Evolutionary conservation across 2,888 invertebrate species (phyloP).

Genomic region (Candidula unifasciata): DNA sequence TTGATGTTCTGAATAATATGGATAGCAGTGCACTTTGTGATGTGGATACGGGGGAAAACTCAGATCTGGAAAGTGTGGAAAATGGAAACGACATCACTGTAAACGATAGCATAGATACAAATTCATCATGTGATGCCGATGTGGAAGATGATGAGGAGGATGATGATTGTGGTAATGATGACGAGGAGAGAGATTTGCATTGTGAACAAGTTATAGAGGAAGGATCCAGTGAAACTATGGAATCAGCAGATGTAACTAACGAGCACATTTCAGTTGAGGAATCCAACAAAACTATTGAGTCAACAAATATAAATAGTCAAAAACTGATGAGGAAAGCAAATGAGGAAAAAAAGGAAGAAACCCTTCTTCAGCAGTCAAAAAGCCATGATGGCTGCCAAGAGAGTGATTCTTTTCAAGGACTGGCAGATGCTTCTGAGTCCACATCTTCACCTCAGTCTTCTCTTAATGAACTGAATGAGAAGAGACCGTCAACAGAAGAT

Average conservation of each 20-base stretch:
- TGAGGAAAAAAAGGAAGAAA: no score
- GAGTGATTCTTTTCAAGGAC: background rate
- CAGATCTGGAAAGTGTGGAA: no score
- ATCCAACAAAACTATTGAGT: background rate
- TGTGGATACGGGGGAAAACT: background rate
- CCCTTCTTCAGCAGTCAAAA: background rate
- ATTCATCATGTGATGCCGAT: background rate
- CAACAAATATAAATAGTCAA: background rate
- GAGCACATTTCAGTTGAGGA: background rate
- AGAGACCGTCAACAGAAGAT: background rate
- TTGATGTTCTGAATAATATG: no score
- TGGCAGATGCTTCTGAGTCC: no score
- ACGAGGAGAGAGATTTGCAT: background rate
- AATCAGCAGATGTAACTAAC: background rate
- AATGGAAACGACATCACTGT: background rate
- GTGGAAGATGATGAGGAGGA: background rate
- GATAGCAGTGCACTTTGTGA: background rate
- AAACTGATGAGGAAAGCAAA: no score
- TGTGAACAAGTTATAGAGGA: background rate
- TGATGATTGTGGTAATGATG: no score
- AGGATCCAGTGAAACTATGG: slow-evolving; percentile 14
- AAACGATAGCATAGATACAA: slow-evolving; percentile 13
- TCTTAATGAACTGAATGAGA: background rate
- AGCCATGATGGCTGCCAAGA: background rate
- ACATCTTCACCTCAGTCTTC: background rate